A percentile compares a stretch with the other conserved stretches of the same genome.
These are phyloP conservation scores for Rhincodon typus DNA, from an alignment of 2,797 vertebrate genomes.

Conservation along the genomic window DNA sequence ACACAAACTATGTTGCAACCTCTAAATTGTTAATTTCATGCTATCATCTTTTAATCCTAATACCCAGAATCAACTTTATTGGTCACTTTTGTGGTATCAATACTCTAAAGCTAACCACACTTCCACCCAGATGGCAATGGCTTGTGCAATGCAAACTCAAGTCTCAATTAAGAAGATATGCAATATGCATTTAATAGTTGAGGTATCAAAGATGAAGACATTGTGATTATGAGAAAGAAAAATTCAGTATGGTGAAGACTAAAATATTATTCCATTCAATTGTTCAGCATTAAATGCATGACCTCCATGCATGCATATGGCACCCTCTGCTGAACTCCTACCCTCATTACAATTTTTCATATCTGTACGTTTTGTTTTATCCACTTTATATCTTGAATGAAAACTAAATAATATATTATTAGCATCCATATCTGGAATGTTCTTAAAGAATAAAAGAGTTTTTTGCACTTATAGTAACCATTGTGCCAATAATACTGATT, in stretches of 20 bases:
- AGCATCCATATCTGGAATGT: too few relatives aligned
- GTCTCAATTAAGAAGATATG: neutral
- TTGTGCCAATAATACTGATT: neutral
- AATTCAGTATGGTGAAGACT: neutral
- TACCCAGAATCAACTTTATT: neutral
- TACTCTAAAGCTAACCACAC: neutral
- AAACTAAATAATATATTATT: neutral
- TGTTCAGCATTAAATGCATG: neutral
- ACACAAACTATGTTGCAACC: neutral
- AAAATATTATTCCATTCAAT: neutral
- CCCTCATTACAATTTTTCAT: neutral
- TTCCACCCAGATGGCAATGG: neutral
- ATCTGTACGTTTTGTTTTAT: neutral
- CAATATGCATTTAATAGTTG: neutral
- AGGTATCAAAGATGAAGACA: neutral
- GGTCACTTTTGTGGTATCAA: neutral
- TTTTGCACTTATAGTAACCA: neutral
- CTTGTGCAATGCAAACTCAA: neutral
- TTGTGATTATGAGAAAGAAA: neutral
- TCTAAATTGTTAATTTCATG: neutral
- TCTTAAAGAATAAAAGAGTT: neutral
- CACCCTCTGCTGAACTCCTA: constrained; percentile 17
- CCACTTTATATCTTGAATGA: neutral
- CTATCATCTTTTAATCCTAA: neutral
- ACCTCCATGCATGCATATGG: neutral